A percentile compares a stretch with the other conserved stretches of the same genome.
These are phyloP conservation scores for Cottus gobio DNA, from an alignment of 2,113 vertebrate species.

Conservation along the genomic window DNA sequence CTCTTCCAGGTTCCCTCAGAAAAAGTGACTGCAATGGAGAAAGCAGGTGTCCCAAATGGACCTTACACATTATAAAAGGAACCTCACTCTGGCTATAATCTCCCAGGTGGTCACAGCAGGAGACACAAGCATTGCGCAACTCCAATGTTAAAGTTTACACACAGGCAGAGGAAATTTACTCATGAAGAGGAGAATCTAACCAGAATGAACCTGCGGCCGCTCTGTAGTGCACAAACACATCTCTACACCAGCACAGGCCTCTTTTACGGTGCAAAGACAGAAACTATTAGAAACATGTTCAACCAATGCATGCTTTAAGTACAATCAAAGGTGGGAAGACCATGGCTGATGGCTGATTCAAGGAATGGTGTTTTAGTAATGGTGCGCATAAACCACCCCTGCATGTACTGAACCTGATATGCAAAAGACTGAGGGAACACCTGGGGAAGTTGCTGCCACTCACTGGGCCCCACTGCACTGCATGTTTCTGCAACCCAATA, in stretches of 20 bases:
- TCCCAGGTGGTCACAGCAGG: background rate
- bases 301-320: background rate
- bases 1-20: background rate
- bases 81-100: background rate
- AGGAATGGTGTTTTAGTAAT: too few species aligned
- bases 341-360: too few species aligned
- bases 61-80: background rate
- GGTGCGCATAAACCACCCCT: background rate
- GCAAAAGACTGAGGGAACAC: background rate
- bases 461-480: background rate
- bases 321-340: background rate
- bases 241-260: too few species aligned
- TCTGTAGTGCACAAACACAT: too few species aligned
- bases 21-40: background rate
- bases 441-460: background rate
- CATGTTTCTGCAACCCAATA: background rate
- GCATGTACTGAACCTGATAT: background rate
- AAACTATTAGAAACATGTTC: background rate
- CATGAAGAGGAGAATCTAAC: background rate
- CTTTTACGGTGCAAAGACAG: background rate
- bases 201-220: background rate
- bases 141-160: background rate
- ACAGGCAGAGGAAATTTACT: background rate
- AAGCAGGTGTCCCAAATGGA: background rate
- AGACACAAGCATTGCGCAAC: background rate